Evolutionary conservation across 2,113 vertebrate genomes (phyloP).

Genomic region (Parus major): DNA sequence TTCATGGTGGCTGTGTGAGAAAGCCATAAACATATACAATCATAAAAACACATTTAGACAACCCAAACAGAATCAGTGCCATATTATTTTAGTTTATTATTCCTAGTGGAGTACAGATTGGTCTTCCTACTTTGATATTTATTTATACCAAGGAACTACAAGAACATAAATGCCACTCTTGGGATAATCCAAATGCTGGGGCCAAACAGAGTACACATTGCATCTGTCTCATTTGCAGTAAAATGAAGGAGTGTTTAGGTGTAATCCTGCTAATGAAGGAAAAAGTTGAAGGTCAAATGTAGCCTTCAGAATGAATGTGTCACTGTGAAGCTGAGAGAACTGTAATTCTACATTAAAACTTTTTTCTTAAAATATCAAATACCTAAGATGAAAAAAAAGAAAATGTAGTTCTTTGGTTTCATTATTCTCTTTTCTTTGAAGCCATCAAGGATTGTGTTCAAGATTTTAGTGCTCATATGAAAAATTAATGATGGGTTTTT

Average conservation of each 20-base stretch:
- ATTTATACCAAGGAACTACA: slow-evolving; percentile 77
- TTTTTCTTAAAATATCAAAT: slow-evolving; percentile 38
- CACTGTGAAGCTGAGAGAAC: slow-evolving; percentile 5
- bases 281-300: slow-evolving; percentile 75
- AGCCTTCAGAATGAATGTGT: slow-evolving; percentile 37
- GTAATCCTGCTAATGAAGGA: slow-evolving; percentile 68
- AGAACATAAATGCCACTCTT: slow-evolving; percentile 78
- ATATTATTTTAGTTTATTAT: slow-evolving; percentile 83
- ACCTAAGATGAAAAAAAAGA: neutral
- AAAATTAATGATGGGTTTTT: slow-evolving; percentile 74
- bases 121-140: slow-evolving; percentile 78
- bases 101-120: slow-evolving; percentile 72
- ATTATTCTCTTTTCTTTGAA: slow-evolving; percentile 52
- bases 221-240: slow-evolving; percentile 73
- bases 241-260: slow-evolving; percentile 63
- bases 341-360: slow-evolving; percentile 7
- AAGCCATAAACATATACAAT: slow-evolving; percentile 77
- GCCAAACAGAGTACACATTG: slow-evolving; percentile 48
- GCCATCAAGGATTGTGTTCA: slow-evolving; percentile 48
- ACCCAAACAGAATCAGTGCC: slow-evolving; percentile 78
- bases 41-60: slow-evolving; percentile 80
- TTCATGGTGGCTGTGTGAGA: slow-evolving; percentile 74
- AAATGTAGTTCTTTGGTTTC: neutral
- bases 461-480: slow-evolving; percentile 65
- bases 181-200: slow-evolving; percentile 73